phyloP scores from a whole-genome alignment of 2,888 invertebrate species.

The Coremacera marginata region DNA sequence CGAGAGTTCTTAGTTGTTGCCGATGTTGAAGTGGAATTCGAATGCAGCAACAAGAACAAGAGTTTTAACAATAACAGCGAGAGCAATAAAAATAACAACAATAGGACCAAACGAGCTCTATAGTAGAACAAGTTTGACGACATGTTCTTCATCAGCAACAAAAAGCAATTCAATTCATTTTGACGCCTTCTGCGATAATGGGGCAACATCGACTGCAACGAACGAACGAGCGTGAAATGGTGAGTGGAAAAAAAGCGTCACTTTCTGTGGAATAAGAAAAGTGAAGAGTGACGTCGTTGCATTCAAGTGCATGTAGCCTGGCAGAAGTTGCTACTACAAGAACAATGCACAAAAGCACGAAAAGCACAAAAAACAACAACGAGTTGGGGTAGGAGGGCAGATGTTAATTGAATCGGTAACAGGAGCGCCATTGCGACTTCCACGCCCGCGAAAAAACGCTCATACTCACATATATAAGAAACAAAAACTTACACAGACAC shows the following conservation, averaged over 20 bases:
- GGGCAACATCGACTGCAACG: background rate
- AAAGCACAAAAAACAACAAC: background rate
- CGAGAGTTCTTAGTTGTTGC: background rate
- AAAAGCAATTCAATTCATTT: constrained; percentile 26
- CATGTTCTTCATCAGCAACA: constrained; percentile 3
- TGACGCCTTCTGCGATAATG: constrained; percentile 6
- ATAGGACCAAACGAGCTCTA: background rate
- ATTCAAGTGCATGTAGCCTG: background rate
- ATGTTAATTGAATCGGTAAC: constrained; percentile 18
- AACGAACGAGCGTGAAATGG: background rate
- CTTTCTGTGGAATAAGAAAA: background rate
- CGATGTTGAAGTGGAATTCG: background rate
- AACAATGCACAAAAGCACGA: background rate
- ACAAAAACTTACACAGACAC: too few species aligned
- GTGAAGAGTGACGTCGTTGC: background rate
- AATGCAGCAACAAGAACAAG: background rate
- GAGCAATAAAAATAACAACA: background rate
- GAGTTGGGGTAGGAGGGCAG: too few species aligned
- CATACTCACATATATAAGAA: background rate
- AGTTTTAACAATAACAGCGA: background rate
- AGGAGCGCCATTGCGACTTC: background rate
- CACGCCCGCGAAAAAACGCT: background rate
- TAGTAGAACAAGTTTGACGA: background rate
- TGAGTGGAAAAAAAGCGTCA: background rate
- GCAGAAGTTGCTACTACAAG: background rate